Conservation (phyloP, 1,140 invertebrate genomes). For the Drosophila takahashii region DNA sequence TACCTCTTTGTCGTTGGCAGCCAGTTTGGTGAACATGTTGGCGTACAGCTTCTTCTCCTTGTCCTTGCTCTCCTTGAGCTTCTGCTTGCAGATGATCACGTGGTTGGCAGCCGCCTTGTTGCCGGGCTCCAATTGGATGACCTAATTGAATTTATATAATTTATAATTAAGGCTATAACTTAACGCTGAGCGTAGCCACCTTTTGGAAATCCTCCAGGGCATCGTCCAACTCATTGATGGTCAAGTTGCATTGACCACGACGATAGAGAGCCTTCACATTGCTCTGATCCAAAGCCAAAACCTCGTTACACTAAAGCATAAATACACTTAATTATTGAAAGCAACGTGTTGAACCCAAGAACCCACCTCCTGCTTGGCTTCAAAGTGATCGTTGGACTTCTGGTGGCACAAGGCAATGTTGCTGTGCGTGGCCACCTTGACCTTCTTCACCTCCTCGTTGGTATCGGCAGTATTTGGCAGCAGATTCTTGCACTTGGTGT, state of each 20-base stretch:
- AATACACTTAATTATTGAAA: neutral
- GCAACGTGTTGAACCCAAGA: constrained; percentile 65
- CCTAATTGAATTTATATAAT: constrained; percentile 33
- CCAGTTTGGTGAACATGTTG: constrained; percentile 97
- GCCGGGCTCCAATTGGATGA: constrained; percentile 87
- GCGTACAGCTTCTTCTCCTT: constrained; percentile 96
- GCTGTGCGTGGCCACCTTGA: constrained; percentile 91
- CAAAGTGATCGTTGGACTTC: constrained; percentile 91
- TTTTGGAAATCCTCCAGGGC: constrained; percentile 93
- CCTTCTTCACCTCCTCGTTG: constrained; percentile 78
- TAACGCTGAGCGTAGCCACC: constrained; percentile 83
- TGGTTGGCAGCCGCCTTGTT: constrained; percentile 92
- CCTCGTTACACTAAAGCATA: constrained; percentile 67
- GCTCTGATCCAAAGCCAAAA: constrained; percentile 88
- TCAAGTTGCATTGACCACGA: constrained; percentile 92
- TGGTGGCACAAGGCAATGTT: constrained; percentile 95
- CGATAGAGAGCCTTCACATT: constrained; percentile 97
- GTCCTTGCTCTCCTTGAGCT: constrained; percentile 90
- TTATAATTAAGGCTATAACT: neutral
- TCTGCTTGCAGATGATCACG: constrained; percentile 89
- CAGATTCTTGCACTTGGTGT: constrained; percentile 89
- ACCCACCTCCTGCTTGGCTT: constrained; percentile 88
- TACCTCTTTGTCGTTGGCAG: constrained; percentile 92
- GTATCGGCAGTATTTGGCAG: constrained; percentile 80
- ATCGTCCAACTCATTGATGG: constrained; percentile 90